Percentiles rank a stretch among this genome's conserved stretches.
Conservation (phyloP, 2,888 invertebrate genomes). For the Gibbula magus region DNA sequence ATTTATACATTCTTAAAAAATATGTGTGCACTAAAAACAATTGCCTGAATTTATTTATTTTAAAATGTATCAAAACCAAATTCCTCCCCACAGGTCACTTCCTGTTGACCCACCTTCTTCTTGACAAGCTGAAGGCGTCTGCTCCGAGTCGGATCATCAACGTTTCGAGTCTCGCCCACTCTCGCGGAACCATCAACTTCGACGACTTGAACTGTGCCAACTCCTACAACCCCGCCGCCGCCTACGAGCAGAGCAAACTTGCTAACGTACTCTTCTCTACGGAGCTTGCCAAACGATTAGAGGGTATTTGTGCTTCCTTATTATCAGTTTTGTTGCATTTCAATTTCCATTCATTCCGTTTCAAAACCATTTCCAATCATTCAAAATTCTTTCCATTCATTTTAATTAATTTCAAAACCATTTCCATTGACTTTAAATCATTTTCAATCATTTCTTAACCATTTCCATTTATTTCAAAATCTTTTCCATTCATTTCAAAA, state of each 20-base stretch:
- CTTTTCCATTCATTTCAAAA: neutral
- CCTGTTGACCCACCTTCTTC: slow-evolving; percentile 70
- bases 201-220: slow-evolving; percentile 69
- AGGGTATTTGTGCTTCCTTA: slow-evolving; percentile 52
- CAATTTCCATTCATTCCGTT: too few species aligned
- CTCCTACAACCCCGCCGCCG: slow-evolving; percentile 57
- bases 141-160: slow-evolving; percentile 71
- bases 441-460: too few species aligned
- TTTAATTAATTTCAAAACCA: too few species aligned
- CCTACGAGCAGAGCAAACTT: slow-evolving; percentile 72
- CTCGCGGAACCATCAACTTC: slow-evolving; percentile 67
- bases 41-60: too few species aligned
- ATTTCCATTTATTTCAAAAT: too few species aligned
- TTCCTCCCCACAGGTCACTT: slow-evolving; percentile 73
- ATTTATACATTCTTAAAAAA: too few species aligned
- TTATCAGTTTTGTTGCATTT: too few species aligned
- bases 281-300: slow-evolving; percentile 64
- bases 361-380: too few species aligned
- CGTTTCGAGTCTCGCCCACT: slow-evolving; percentile 66
- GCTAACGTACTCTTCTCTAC: slow-evolving; percentile 69
- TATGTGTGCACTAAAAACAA: too few species aligned
- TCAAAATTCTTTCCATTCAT: too few species aligned
- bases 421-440: too few species aligned
- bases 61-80: slow-evolving; percentile 48
- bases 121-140: slow-evolving; percentile 69